Evolutionary conservation across 2,888 invertebrate species (phyloP).

Genomic region (Dromius quadrimaculatus): DNA sequence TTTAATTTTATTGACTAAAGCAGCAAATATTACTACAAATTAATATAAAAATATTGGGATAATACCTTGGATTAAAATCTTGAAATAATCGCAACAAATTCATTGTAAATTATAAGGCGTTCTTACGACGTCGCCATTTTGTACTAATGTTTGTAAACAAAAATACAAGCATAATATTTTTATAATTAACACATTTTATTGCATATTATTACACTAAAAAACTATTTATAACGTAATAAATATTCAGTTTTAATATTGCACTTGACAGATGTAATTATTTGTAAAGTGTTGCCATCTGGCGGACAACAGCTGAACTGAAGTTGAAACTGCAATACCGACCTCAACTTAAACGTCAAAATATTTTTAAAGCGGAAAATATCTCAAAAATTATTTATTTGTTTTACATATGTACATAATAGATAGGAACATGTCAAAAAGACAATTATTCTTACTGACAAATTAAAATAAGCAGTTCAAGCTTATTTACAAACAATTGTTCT

Average conservation of each 20-base stretch:
- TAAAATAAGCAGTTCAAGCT: constrained; percentile 29
- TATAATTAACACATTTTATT: neutral
- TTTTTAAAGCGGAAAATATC: constrained; percentile 18
- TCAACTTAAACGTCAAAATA: too few relatives aligned
- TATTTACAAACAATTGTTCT: too few relatives aligned
- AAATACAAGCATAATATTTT: neutral
- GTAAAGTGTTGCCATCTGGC: too few relatives aligned
- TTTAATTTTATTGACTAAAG: constrained; percentile 3
- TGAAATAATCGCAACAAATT: constrained; percentile 90
- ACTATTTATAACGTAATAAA: too few relatives aligned
- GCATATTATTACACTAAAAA: neutral
- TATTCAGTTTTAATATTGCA: too few relatives aligned
- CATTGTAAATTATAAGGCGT: constrained; percentile 68
- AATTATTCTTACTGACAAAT: neutral
- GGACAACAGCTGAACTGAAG: too few relatives aligned
- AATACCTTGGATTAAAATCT: constrained; percentile 92
- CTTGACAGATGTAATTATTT: too few relatives aligned
- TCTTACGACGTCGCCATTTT: constrained; percentile 43
- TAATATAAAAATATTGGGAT: constrained; percentile 6
- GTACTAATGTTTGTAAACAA: constrained; percentile 50
- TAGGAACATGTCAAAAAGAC: constrained; percentile 44
- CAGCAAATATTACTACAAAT: constrained; percentile 27
- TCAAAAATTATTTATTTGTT: constrained; percentile 53
- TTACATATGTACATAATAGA: constrained; percentile 51
- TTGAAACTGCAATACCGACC: too few relatives aligned